Conservation (phyloP, 2,888 invertebrate genomes). For the Arrhopalites spinosus region DNA sequence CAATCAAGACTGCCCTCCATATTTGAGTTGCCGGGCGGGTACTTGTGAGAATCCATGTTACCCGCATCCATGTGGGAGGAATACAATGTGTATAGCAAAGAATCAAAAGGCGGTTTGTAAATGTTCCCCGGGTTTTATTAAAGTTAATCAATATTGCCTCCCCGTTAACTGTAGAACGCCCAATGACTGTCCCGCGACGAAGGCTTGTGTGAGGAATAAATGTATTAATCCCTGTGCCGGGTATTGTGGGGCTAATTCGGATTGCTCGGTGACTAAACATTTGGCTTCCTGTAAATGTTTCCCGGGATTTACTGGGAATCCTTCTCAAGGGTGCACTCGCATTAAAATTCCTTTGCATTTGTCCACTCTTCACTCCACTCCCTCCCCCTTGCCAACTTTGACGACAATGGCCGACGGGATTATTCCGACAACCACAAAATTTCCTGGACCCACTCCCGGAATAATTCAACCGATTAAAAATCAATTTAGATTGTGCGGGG, state of each 20-base stretch:
- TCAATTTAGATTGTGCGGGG: not conserved
- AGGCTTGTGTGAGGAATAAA: conserved; percentile 75
- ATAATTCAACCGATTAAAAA: not conserved
- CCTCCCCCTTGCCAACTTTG: not conserved
- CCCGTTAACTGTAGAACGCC: conserved; percentile 76
- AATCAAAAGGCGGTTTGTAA: conserved; percentile 23
- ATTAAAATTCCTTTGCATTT: not conserved
- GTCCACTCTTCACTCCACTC: not conserved
- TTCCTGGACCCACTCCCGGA: not conserved
- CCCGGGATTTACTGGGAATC: conserved; percentile 20
- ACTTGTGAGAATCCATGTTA: conserved; percentile 23
- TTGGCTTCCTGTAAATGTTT: conserved; percentile 7
- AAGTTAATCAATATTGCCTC: conserved; percentile 35
- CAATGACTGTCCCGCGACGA: conserved; percentile 72
- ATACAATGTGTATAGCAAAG: conserved; percentile 9
- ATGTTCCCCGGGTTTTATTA: conserved; percentile 65
- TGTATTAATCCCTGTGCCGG: conserved; percentile 62
- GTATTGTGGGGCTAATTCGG: conserved; percentile 33
- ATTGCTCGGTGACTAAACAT: too few species aligned
- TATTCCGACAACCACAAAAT: not conserved
- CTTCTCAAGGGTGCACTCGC: conserved; percentile 19
- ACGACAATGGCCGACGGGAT: not conserved
- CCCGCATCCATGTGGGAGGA: conserved; percentile 28
- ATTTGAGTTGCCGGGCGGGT: not conserved
- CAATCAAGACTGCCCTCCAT: conserved; percentile 81